Conservation (phyloP, 2,797 vertebrate species). For the Cephalopachus bancanus region DNA sequence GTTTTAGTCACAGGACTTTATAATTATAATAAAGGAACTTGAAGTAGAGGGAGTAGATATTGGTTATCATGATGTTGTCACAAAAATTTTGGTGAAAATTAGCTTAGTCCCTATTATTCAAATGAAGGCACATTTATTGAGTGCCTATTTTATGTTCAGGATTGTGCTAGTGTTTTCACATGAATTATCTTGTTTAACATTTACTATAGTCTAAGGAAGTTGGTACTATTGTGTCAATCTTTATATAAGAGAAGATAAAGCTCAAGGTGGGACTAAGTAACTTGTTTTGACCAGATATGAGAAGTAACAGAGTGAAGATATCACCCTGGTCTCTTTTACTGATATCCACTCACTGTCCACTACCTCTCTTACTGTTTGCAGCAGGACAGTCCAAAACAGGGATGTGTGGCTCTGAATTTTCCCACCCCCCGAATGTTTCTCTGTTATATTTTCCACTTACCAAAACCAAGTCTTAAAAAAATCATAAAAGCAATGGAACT, state of each 20-base stretch:
- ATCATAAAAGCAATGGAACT: neutral
- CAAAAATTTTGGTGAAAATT: neutral
- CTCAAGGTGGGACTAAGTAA: neutral
- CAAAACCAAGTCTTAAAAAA: constrained; percentile 1
- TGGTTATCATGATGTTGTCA: neutral
- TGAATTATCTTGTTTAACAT: neutral
- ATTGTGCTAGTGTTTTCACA: neutral
- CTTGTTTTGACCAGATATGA: neutral
- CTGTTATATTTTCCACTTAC: neutral
- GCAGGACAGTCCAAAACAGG: neutral
- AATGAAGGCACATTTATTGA: neutral
- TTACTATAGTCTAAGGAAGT: neutral
- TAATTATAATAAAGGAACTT: neutral
- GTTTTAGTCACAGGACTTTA: neutral
- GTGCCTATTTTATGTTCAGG: neutral
- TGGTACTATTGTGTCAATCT: neutral
- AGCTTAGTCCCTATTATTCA: neutral
- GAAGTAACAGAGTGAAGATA: neutral
- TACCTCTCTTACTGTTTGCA: neutral
- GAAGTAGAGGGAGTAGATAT: neutral
- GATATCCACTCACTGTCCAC: neutral
- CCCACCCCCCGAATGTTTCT: neutral
- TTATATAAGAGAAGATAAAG: neutral
- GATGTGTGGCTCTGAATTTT: neutral
- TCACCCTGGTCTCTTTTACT: neutral